Percentiles rank a stretch among this genome's conserved stretches.
phyloP scores from a whole-genome alignment of 2,113 vertebrate genomes.

The Pogonocichla stellata region DNA sequence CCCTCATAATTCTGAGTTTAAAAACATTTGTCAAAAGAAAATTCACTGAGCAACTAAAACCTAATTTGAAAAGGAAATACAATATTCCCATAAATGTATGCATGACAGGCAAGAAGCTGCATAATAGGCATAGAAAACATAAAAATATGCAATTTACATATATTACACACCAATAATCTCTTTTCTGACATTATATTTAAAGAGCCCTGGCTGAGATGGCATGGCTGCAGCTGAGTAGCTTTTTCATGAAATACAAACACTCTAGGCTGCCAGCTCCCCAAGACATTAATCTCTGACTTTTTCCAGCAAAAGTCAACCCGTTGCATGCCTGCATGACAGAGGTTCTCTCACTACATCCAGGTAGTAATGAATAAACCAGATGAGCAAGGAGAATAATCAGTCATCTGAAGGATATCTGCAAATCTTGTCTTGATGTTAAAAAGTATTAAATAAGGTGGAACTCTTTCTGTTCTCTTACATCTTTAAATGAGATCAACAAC shows the following conservation, averaged over 20 bases:
- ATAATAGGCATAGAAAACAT: slow-evolving; percentile 72
- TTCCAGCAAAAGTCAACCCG: neutral
- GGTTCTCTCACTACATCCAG: neutral
- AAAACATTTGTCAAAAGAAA: slow-evolving; percentile 67
- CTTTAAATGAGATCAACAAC: neutral
- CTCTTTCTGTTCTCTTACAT: neutral
- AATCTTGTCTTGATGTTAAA: neutral
- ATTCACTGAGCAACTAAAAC: slow-evolving; percentile 49
- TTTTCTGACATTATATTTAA: slow-evolving; percentile 63
- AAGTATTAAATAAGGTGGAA: neutral
- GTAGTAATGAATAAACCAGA: slow-evolving; percentile 41
- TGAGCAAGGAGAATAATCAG: neutral
- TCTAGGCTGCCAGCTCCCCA: neutral
- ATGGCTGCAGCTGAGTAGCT: slow-evolving; percentile 17
- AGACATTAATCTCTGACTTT: slow-evolving; percentile 3
- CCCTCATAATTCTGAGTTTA: slow-evolving; percentile 55
- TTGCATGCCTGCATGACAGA: neutral
- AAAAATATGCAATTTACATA: slow-evolving; percentile 79
- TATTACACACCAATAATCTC: slow-evolving; percentile 79
- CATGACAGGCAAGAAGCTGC: slow-evolving; percentile 62
- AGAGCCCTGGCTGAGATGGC: slow-evolving; percentile 44
- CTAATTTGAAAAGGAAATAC: slow-evolving; percentile 71
- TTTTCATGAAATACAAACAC: slow-evolving; percentile 37
- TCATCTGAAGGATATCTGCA: slow-evolving; percentile 45
- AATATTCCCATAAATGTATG: slow-evolving; percentile 64